Percentiles rank a stretch among this genome's conserved stretches.
These are phyloP conservation scores for Aphaenogaster rudis DNA, from an alignment of 1,140 invertebrate species.

Conservation along the genomic window DNA sequence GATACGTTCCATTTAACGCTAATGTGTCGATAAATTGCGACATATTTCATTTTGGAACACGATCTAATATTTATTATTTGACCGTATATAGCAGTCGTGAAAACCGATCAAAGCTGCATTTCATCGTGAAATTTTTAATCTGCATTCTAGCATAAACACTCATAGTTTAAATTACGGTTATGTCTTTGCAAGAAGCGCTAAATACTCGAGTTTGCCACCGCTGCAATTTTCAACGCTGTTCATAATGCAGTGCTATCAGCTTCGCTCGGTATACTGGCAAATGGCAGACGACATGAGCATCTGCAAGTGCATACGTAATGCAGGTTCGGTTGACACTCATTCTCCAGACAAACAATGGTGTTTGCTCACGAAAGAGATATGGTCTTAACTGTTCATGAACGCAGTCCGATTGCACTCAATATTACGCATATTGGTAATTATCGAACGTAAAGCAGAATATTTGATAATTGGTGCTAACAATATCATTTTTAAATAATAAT, in stretches of 20 bases:
- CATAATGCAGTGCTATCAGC: conserved; percentile 43
- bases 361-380: conserved; percentile 17
- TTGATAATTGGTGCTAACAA: not conserved
- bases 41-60: not conserved
- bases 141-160: not conserved
- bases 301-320: conserved; percentile 43
- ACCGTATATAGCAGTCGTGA: not conserved
- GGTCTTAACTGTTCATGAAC: not conserved
- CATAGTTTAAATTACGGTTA: conserved; percentile 40
- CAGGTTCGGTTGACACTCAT: conserved; percentile 28
- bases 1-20: not conserved
- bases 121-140: not conserved
- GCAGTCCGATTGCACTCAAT: not conserved
- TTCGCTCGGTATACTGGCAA: conserved; percentile 8
- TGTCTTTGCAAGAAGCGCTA: conserved; percentile 34
- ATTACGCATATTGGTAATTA: not conserved
- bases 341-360: conserved; percentile 24
- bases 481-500: not conserved
- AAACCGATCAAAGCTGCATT: not conserved
- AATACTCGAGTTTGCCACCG: conserved; percentile 22
- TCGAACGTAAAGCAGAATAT: not conserved
- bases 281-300: conserved; percentile 42
- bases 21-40: not conserved
- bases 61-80: not conserved
- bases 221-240: conserved; percentile 36